Base-by-base conservation (phyloP, 2,888 invertebrate species). In the Xestobium rufovillosum region DNA sequence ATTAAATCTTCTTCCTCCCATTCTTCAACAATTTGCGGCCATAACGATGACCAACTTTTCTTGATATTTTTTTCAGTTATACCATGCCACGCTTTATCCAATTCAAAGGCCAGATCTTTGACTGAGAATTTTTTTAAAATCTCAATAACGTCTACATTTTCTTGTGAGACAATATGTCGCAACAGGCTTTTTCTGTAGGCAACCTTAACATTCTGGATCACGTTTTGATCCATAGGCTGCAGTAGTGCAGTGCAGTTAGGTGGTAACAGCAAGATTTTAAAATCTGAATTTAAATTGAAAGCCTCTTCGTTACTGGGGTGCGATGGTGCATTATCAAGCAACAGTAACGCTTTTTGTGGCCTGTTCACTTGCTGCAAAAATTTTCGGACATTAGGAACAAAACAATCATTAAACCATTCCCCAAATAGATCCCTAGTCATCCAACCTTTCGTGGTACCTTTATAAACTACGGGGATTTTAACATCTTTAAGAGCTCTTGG, bases 401-500 rank as follows among this genome's bases (percentile, higher is more conserved):
- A 19, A n/a, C 23, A 19, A 8, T 19, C 23, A 19, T 19, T 19
- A 10, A 23, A 28, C 35, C 28, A 35, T 35, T 35, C 31, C 28
- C 13, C 12, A 31, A 35, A 35, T 13, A 35, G 8, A 17, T 23
- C 25, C 31, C 9, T 34, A 6, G 34, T 38, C 34, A 38, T 38
- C 38, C 38, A 34, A 13, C 33, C 34, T 29, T 15, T 29, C 3
- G 15, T 34, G 9, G 38, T 16, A 12, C 16, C 19, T 11, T 38
- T 32, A 27, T 34, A 38, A 10, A 33, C 14, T 1, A 38, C 23
- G 25, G 27, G 37, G 14, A 37, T 15, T 11, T 26, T n/a, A 15
- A 34, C 30, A 33, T 40, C 35, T 36, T 31, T 42, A 14, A 42
- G 39, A 27, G 31, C 8, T 40, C 40, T 28, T 9, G 42, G 40